phyloP scores from a whole-genome alignment of 2,888 invertebrate genomes.

The Argyra leucocephala region DNA sequence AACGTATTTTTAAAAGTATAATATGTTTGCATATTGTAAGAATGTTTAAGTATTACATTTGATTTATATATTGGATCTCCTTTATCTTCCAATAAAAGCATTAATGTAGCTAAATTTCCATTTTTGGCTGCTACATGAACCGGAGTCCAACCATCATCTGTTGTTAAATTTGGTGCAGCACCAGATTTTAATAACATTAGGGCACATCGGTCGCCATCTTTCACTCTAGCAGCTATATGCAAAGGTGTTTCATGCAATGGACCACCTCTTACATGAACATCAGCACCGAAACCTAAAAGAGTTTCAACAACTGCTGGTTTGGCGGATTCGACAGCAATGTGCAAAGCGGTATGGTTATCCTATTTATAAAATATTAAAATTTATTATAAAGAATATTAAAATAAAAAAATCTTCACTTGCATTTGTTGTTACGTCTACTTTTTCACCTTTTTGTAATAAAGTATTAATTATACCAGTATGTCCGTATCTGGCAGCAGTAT shows the following conservation, averaged over 20 bases:
- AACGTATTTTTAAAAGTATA: too few relatives aligned
- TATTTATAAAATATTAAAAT: constrained; percentile 35
- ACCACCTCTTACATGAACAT: constrained; percentile 89
- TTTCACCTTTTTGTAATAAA: constrained; percentile 88
- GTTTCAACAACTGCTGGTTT: constrained; percentile 93
- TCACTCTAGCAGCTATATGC: constrained; percentile 91
- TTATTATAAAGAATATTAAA: background rate
- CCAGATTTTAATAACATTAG: constrained; percentile 96
- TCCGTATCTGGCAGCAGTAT: constrained; percentile 93
- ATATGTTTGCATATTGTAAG: too few relatives aligned
- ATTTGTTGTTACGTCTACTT: constrained; percentile 90
- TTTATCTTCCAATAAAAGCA: constrained; percentile 82
- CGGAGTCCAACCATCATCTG: constrained; percentile 93
- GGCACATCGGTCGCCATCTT: constrained; percentile 86
- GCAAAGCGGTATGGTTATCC: constrained; percentile 96
- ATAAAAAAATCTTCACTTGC: constrained; percentile 48
- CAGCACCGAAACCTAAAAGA: constrained; percentile 89
- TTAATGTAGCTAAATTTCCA: constrained; percentile 79
- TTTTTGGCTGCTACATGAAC: constrained; percentile 91
- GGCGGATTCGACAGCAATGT: constrained; percentile 91
- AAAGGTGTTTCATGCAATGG: constrained; percentile 86
- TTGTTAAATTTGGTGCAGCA: constrained; percentile 89
- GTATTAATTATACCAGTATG: constrained; percentile 96
- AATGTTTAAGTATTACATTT: constrained; percentile 52
- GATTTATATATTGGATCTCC: constrained; percentile 88